Conservation (phyloP, 2,113 vertebrate species). For the Coptodon bakossiorum region DNA sequence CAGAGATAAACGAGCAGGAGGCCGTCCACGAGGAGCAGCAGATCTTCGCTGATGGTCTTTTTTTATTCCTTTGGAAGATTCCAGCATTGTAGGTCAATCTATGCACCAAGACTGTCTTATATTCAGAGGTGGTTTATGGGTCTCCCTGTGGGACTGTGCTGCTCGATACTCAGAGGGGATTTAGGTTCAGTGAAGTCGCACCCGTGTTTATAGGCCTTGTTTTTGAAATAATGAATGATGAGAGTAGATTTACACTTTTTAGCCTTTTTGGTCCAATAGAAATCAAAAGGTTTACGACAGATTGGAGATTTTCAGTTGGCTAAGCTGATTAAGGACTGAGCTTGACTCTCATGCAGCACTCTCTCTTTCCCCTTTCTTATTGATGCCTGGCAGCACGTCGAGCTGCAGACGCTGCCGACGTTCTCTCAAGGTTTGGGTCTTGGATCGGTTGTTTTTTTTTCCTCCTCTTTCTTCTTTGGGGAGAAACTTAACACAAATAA, state of each 20-base stretch:
- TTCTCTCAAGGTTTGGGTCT: not conserved
- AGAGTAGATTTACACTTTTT: not conserved
- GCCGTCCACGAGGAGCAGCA: not conserved
- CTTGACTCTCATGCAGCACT: not conserved
- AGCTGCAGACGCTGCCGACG: not conserved
- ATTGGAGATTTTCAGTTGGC: not conserved
- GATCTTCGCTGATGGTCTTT: not conserved
- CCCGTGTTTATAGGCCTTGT: not conserved
- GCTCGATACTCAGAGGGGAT: fast-evolving
- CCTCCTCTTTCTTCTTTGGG: not conserved
- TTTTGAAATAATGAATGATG: not conserved
- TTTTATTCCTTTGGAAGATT: not conserved
- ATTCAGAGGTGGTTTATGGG: not conserved
- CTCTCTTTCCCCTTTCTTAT: not conserved
- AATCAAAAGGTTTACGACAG: not conserved
- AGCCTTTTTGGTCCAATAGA: not conserved
- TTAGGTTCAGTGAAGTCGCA: not conserved
- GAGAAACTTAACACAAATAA: not conserved
- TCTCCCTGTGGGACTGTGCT: not conserved
- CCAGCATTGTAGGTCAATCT: not conserved
- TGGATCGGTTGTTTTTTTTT: not conserved
- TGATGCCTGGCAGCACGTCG: not conserved
- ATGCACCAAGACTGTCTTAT: not conserved
- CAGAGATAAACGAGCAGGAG: not conserved
- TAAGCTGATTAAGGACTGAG: not conserved